Conservation (phyloP, 2,888 invertebrate genomes). For the Dyspetes luteomarginatus region DNA sequence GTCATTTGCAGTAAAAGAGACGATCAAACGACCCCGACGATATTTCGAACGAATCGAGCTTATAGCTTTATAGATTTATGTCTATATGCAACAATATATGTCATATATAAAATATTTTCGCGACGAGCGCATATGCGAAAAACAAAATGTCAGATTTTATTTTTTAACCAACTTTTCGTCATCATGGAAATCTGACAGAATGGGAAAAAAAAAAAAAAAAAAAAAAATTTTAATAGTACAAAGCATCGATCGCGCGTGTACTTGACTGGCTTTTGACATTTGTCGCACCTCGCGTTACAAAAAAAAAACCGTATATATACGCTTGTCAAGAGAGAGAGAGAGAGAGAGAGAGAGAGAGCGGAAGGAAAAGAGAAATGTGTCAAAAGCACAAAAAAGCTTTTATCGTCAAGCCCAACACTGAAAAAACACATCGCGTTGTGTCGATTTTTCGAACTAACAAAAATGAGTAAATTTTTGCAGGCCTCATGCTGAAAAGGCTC, state of each 20-base stretch:
- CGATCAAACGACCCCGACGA: background rate
- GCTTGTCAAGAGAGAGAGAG: background rate
- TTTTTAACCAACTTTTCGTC: background rate
- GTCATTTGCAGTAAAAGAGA: conserved; percentile 35
- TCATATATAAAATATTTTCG: background rate
- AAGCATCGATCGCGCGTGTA: conserved; percentile 12
- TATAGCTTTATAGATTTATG: background rate
- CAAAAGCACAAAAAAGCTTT: conserved; percentile 17
- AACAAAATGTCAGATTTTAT: background rate
- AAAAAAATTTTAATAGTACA: conserved; percentile 16
- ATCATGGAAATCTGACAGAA: conserved; percentile 4
- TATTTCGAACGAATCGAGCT: conserved; percentile 14
- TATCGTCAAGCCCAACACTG: background rate
- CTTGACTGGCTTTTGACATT: conserved; percentile 3
- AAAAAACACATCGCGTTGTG: background rate
- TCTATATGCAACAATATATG: background rate
- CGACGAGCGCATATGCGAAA: background rate
- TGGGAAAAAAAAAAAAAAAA: conserved; percentile 15
- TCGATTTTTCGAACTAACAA: background rate
- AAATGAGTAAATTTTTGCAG: background rate
- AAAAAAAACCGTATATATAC: conserved; percentile 12
- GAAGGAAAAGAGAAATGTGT: background rate
- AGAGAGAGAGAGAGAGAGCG: conserved; percentile 26
- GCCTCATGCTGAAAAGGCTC: too few species aligned
- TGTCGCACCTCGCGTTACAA: conserved; percentile 20